Evolutionary conservation across 2,888 invertebrate genomes (phyloP).

Genomic region (Drosophila rellima): DNA sequence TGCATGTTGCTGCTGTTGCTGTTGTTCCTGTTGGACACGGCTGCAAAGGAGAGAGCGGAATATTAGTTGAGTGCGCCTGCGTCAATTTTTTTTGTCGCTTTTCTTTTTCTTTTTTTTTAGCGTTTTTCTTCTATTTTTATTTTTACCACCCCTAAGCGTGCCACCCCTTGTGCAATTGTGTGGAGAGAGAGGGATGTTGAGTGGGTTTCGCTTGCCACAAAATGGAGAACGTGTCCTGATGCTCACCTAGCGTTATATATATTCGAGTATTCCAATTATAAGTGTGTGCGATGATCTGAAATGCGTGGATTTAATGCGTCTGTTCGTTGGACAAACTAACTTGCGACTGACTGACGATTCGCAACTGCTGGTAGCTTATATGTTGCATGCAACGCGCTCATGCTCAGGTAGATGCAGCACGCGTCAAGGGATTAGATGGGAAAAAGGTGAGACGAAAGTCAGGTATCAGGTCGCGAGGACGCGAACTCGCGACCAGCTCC

Average conservation of each 20-base stretch:
- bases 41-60: conserved; percentile 41
- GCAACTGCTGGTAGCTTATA: conserved; percentile 58
- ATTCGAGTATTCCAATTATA: conserved; percentile 56
- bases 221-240: conserved; percentile 48
- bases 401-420: conserved; percentile 54
- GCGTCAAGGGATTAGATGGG: conserved; percentile 73
- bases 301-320: conserved; percentile 32
- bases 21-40: conserved; percentile 30
- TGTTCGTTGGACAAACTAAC: conserved; percentile 47
- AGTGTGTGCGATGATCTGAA: conserved; percentile 5
- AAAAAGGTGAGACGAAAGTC: conserved; percentile 64
- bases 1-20: conserved; percentile 77
- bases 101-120: conserved; percentile 59
- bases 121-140: conserved; percentile 53
- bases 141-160: conserved; percentile 75
- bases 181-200: conserved; percentile 52
- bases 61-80: conserved; percentile 76
- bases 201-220: conserved; percentile 60
- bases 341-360: conserved; percentile 58
- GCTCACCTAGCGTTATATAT: conserved; percentile 47
- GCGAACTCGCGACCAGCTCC: conserved; percentile 54
- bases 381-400: conserved; percentile 31
- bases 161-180: conserved; percentile 1
- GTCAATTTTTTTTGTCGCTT: conserved; percentile 65
- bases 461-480: conserved; percentile 61